phyloP scores from a whole-genome alignment of 2,888 invertebrate species.

The Argyra leucocephala region DNA sequence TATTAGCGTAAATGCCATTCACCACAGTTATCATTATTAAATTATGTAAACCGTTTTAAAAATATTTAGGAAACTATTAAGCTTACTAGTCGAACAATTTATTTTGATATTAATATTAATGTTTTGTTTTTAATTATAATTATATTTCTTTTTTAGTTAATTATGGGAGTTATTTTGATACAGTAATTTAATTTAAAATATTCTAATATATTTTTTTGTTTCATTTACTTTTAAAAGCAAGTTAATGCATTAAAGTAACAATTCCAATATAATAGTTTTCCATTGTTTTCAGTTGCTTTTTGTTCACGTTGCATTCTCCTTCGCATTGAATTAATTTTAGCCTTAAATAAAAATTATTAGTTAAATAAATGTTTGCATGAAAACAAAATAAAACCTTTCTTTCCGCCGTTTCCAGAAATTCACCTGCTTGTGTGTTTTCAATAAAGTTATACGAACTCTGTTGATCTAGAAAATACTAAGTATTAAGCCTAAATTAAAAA shows the following conservation, averaged over 20 bases:
- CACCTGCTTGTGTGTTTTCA: not conserved
- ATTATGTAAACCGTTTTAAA: no score
- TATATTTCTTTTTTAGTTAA: no score
- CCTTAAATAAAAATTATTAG: not conserved
- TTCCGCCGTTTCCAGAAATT: not conserved
- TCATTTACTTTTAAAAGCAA: not conserved
- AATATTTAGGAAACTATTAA: no score
- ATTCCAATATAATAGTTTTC: not conserved
- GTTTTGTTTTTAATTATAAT: no score
- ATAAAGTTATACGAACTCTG: not conserved
- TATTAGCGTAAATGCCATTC: no score
- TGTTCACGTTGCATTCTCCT: not conserved
- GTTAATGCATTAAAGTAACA: constrained; percentile 2
- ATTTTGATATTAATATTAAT: no score
- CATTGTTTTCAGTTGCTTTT: not conserved
- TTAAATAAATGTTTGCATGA: not conserved
- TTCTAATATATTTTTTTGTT: not conserved
- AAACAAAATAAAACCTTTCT: not conserved
- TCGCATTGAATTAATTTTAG: not conserved
- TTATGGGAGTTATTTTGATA: constrained; percentile 2
- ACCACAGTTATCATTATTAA: no score
- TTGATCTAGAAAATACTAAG: not conserved
- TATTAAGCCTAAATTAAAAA: no score
- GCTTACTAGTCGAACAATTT: no score
- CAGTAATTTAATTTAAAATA: not conserved